Conservation (phyloP, 2,113 vertebrate genomes). For the Ginglymostoma cirratum region DNA sequence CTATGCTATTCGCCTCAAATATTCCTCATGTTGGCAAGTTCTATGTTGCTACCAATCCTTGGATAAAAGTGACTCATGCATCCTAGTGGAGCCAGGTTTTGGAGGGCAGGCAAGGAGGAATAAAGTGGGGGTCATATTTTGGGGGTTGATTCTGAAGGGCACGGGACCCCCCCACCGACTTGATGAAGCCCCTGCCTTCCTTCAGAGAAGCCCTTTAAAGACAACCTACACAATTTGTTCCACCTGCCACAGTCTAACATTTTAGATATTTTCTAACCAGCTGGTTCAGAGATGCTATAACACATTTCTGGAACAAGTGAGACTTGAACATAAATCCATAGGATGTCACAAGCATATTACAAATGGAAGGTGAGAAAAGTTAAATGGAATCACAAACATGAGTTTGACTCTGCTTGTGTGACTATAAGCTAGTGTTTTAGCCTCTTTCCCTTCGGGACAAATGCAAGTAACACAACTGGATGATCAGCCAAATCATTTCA, state of each 20-base stretch:
- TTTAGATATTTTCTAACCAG: too few relatives aligned
- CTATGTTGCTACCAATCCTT: not conserved
- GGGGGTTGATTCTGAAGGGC: too few relatives aligned
- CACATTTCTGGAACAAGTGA: too few relatives aligned
- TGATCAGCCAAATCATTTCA: not conserved
- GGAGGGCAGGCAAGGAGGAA: too few relatives aligned
- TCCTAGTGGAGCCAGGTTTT: not conserved
- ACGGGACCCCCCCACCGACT: too few relatives aligned
- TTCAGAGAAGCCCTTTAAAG: too few relatives aligned
- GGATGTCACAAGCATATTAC: not conserved
- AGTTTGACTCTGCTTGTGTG: not conserved
- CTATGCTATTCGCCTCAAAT: not conserved
- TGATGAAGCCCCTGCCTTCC: too few relatives aligned
- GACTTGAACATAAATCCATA: too few relatives aligned
- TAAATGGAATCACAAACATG: not conserved
- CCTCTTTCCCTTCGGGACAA: not conserved
- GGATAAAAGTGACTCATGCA: not conserved
- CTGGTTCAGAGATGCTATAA: too few relatives aligned
- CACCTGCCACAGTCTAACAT: too few relatives aligned
- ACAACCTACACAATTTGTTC: too few relatives aligned
- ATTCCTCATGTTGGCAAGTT: not conserved
- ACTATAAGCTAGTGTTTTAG: not conserved
- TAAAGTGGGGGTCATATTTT: too few relatives aligned
- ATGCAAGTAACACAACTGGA: not conserved
- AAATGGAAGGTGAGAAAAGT: not conserved